Evolutionary conservation across 2,888 invertebrate species (phyloP).

Genomic region (Melinaea marsaeus): DNA sequence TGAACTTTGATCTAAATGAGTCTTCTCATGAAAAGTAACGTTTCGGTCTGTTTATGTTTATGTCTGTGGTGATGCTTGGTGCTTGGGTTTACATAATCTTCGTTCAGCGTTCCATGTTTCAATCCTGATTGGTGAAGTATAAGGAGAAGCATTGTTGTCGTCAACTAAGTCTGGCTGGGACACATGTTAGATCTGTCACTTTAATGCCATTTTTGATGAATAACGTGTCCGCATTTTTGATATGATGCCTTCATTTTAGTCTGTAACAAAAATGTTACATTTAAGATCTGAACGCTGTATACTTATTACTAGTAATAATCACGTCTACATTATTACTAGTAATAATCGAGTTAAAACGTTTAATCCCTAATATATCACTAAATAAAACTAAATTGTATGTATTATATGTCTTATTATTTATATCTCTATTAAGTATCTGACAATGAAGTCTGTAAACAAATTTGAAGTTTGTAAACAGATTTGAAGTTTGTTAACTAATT

Average conservation of each 20-base stretch:
- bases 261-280: constrained; percentile 51
- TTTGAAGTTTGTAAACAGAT: too few relatives aligned
- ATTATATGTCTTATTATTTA: too few relatives aligned
- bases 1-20: constrained; percentile 41
- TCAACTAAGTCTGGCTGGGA: constrained; percentile 59
- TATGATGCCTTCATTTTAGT: constrained; percentile 50
- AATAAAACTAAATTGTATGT: too few relatives aligned
- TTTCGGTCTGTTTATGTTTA: constrained; percentile 53
- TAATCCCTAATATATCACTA: too few relatives aligned
- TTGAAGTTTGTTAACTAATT: too few relatives aligned
- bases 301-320: too few relatives aligned
- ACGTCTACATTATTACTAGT: too few relatives aligned
- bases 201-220: constrained; percentile 57
- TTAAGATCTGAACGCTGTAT: not conserved
- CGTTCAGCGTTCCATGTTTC: constrained; percentile 43
- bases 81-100: constrained; percentile 42
- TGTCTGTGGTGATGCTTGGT: constrained; percentile 60
- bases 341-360: not conserved
- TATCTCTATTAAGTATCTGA: too few relatives aligned
- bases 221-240: constrained; percentile 51
- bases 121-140: constrained; percentile 54
- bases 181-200: constrained; percentile 54
- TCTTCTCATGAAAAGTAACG: constrained; percentile 41
- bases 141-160: constrained; percentile 54
- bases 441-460: too few relatives aligned